Evolutionary conservation across 1,140 invertebrate species (phyloP).

Genomic region (Cotesia vestalis): DNA sequence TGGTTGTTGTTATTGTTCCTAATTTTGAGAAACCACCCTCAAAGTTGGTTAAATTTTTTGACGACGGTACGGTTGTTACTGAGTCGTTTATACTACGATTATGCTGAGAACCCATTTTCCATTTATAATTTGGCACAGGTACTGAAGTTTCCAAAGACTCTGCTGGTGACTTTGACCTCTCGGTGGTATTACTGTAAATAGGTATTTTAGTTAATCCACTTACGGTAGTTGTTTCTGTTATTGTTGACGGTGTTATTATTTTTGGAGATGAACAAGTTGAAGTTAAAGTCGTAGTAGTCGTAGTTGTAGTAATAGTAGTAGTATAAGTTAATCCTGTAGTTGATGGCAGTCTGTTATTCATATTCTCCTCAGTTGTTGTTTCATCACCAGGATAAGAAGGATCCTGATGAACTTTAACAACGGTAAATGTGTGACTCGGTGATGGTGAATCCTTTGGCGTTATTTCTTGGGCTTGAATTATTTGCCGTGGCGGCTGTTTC

Average conservation of each 20-base stretch:
- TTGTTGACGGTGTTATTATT: background rate
- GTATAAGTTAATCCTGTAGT: background rate
- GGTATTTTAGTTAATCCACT: slow-evolving; percentile 35
- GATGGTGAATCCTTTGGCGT: slow-evolving; percentile 37
- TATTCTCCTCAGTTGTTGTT: slow-evolving; percentile 40
- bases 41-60: slow-evolving; percentile 27
- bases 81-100: slow-evolving; percentile 22
- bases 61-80: slow-evolving; percentile 33
- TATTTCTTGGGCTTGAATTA: slow-evolving; percentile 9
- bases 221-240: slow-evolving; percentile 2
- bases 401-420: slow-evolving; percentile 33
- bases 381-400: background rate
- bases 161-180: slow-evolving; percentile 48
- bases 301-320: too few relatives aligned
- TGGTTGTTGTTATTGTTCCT: slow-evolving; percentile 56
- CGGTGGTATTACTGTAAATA: slow-evolving; percentile 38
- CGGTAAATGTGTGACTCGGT: slow-evolving; percentile 38
- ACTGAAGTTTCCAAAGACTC: slow-evolving; percentile 44
- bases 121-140: slow-evolving; percentile 48
- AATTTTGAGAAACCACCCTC: background rate
- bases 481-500: slow-evolving; percentile 24
- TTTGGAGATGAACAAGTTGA: too few relatives aligned
- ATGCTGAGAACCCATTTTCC: slow-evolving; percentile 51
- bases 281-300: too few relatives aligned
- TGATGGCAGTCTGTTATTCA: slow-evolving; percentile 42